Conservation (phyloP, 2,797 vertebrate genomes). For the Myiotriccus ornatus region DNA sequence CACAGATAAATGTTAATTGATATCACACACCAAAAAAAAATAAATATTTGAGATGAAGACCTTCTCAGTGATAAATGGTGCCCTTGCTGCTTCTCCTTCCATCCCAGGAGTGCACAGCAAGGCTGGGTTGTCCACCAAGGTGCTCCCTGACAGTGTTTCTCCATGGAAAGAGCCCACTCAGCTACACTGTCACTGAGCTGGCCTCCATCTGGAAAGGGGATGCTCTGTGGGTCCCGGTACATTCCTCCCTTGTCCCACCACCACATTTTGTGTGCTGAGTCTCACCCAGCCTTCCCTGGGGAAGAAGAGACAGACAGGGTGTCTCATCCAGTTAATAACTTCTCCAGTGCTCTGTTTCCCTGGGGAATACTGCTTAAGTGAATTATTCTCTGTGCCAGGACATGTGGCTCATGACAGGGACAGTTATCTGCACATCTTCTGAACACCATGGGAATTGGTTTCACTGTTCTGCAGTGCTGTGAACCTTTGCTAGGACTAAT, state of each 20-base stretch:
- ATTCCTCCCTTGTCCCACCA: neutral
- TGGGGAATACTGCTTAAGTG: neutral
- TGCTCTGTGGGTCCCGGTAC: neutral
- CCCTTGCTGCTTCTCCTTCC: neutral
- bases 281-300: accelerated
- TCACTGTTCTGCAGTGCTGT: neutral
- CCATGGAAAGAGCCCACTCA: neutral
- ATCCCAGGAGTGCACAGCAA: neutral
- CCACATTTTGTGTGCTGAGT: neutral
- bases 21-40: neutral
- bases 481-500: neutral
- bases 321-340: neutral
- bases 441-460: neutral
- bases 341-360: neutral
- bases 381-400: neutral
- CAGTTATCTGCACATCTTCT: neutral
- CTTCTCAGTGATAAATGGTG: neutral
- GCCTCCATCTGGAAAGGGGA: accelerated
- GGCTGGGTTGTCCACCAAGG: neutral
- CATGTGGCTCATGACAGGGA: neutral
- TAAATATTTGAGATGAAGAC: neutral
- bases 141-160: neutral
- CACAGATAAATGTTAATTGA: neutral
- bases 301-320: neutral
- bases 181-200: neutral